Evolutionary conservation across 2,113 vertebrate genomes (phyloP).

Genomic region (Lipotes vexillifer): DNA sequence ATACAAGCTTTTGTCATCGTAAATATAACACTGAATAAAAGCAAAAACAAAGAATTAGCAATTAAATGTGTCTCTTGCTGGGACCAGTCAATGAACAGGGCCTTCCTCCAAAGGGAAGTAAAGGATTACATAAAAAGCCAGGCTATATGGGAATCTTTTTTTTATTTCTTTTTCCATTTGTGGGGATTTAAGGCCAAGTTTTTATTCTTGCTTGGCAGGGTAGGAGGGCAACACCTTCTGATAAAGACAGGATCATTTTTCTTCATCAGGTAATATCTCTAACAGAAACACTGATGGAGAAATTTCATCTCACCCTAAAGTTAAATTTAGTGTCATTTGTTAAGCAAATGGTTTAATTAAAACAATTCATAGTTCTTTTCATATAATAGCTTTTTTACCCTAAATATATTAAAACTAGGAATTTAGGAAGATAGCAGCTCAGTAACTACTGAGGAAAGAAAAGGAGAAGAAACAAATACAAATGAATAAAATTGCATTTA

Average conservation of each 20-base stretch:
- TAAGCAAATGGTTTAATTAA: neutral
- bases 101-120: constrained; percentile 62
- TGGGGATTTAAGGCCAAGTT: neutral
- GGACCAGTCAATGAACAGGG: constrained; percentile 26
- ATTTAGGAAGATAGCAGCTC: neutral
- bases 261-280: constrained; percentile 10
- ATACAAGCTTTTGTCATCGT: constrained; percentile 71
- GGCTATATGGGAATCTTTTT: neutral
- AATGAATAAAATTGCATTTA: neutral
- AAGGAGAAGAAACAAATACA: neutral
- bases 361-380: neutral
- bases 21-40: constrained; percentile 73
- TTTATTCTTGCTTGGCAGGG: constrained; percentile 27
- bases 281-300: constrained; percentile 10
- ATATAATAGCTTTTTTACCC: neutral
- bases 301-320: neutral
- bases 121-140: constrained; percentile 63
- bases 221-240: neutral
- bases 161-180: constrained; percentile 10
- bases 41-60: constrained; percentile 68
- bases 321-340: neutral
- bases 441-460: neutral
- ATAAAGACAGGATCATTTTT: constrained; percentile 42
- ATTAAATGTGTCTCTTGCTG: constrained; percentile 65
- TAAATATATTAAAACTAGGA: neutral